Evolutionary conservation across 2,113 vertebrate genomes (phyloP), one percentile per base, ranked within the genome.

Genomic region (Grammomys dolichurus): DNA sequence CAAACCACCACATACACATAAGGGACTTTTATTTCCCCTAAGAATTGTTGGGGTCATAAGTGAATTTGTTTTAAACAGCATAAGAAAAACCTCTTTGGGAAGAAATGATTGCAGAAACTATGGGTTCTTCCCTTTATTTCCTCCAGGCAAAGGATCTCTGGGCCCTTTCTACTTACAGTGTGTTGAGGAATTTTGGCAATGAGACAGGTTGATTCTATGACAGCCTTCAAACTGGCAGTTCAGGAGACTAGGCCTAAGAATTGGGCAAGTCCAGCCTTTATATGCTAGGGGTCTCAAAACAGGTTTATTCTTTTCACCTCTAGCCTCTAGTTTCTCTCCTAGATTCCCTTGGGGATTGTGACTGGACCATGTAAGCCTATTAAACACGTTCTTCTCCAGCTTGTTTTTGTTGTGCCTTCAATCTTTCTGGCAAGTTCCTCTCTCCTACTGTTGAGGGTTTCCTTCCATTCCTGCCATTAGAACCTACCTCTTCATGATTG

Each of bases 41-140:
- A 81, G 22, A 84, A 84, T 17, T 60, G 17, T 65, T 48, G 94
- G 31, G 16, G n/a, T 90, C 77, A 63, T 69, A 89, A 87, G 40
- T 31, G 48, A 14, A 48, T 80, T 80, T 93, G 7, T 72, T 94
- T 60, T 48, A 10, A 84, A 54, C 13, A 94, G 36, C 69, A 12
- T 70, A 31, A 7, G 36, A 91, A 90, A 77, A 77, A 7, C 9
- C 26, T 92, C 40, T 89, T 70, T 31, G 56, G 56, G 26, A 56
- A 87, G 36, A 70, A 95, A 93, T 92, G 12, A 40, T 82, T 90
- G 92, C 76, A 93, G 73, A 95, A 86, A 89, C 81, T 67, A 82
- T 26, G 40, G 9, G 58, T 40, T 76, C 60, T 58, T 93, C 26
- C 86, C 40, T 96, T 81, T 94, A 36, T 75, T 63, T 76, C 4